Conservation (phyloP, 2,797 vertebrate species). For the Premnoplex brunnescens region DNA sequence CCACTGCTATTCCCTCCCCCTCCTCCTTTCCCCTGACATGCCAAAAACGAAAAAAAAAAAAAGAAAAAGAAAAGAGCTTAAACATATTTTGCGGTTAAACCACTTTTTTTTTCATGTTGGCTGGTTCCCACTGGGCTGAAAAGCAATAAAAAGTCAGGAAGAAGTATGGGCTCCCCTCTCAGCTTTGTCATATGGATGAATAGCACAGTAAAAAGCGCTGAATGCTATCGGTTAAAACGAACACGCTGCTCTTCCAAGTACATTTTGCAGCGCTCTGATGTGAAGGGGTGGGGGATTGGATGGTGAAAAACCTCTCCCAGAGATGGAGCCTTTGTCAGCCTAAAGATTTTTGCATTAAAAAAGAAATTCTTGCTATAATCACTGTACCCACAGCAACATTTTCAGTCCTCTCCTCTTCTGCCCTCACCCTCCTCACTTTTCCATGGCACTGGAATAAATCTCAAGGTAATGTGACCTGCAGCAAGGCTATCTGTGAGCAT, state of each 20-base stretch:
- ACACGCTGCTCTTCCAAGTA: constrained; percentile 55
- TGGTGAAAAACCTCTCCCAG: constrained; percentile 55
- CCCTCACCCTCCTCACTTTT: background rate
- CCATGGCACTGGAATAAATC: constrained; percentile 59
- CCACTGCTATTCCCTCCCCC: background rate
- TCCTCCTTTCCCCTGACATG: background rate
- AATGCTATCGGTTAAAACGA: constrained; percentile 76
- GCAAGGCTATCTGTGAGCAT: constrained; percentile 40
- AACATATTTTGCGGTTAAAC: constrained; percentile 66
- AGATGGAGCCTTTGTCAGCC: constrained; percentile 61
- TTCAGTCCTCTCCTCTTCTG: background rate
- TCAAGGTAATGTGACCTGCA: constrained; percentile 7
- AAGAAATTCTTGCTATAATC: constrained; percentile 69
- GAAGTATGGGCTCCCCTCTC: constrained; percentile 79
- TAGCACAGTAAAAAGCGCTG: constrained; percentile 74
- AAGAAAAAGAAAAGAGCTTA: constrained; percentile 14
- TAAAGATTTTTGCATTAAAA: constrained; percentile 74
- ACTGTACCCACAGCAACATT: constrained; percentile 33
- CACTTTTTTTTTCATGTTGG: constrained; percentile 47
- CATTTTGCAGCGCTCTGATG: constrained; percentile 58
- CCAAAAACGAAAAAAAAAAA: background rate
- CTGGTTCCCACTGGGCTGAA: constrained; percentile 78
- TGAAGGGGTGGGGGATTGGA: background rate
- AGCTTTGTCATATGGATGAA: constrained; percentile 79
- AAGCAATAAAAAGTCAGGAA: constrained; percentile 82